Percentiles rank a stretch among this genome's conserved stretches.
These are phyloP conservation scores for Eurosta solidaginis DNA, from an alignment of 1,140 invertebrate genomes.

Conservation along the genomic window DNA sequence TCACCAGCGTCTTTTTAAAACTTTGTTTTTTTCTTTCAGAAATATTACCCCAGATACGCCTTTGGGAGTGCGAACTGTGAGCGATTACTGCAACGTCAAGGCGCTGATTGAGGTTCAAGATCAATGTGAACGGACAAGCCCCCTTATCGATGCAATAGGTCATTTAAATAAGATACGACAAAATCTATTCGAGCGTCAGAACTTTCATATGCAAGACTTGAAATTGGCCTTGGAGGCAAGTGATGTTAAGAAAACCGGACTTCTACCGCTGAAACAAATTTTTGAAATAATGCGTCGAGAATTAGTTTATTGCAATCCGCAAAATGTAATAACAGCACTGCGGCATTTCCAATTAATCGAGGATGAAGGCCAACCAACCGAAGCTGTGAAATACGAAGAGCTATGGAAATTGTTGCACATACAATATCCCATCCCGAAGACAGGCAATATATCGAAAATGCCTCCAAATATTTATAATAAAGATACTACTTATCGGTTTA, in stretches of 20 bases:
- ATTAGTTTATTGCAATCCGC: conserved; percentile 36
- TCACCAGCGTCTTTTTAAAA: too few relatives aligned
- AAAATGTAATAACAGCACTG: conserved; percentile 38
- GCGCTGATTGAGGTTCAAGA: conserved; percentile 41
- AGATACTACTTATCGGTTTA: conserved; percentile 45
- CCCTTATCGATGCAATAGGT: conserved; percentile 36
- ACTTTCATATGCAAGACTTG: conserved; percentile 42
- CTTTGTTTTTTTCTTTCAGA: conserved; percentile 31
- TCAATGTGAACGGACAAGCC: conserved; percentile 31
- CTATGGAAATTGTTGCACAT: conserved; percentile 42
- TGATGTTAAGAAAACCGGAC: conserved; percentile 39
- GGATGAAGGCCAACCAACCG: conserved; percentile 39
- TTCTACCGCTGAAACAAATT: conserved; percentile 36
- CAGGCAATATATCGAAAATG: conserved; percentile 34
- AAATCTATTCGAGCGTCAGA: conserved; percentile 34
- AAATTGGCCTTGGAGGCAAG: conserved; percentile 36
- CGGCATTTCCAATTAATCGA: conserved; percentile 42
- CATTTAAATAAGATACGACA: conserved; percentile 45
- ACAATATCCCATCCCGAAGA: conserved; percentile 42
- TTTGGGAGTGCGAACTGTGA: conserved; percentile 28
- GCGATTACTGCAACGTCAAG: conserved; percentile 37
- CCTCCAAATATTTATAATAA: conserved; percentile 35
- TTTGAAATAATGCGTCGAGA: conserved; percentile 38
- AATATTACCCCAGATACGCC: conserved; percentile 38
- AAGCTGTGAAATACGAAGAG: conserved; percentile 41